These are phyloP conservation scores for Aspiorhynchus laticeps DNA, from an alignment of 2,113 vertebrate genomes.

Conservation along the genomic window DNA sequence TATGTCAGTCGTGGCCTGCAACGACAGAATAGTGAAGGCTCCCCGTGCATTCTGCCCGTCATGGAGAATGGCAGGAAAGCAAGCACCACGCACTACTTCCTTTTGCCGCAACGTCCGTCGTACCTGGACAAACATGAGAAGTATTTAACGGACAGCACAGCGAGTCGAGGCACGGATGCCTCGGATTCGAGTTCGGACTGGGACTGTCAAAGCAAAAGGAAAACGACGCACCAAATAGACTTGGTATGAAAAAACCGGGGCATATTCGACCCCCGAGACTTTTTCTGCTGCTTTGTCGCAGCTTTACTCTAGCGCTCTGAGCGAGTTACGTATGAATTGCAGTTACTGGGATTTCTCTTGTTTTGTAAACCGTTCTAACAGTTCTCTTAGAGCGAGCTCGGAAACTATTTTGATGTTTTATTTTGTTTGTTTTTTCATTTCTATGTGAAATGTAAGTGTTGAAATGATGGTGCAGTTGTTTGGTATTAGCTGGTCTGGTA, in stretches of 20 bases:
- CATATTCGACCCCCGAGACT: constrained; percentile 36
- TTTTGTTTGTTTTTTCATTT: constrained; percentile 67
- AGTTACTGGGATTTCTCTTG: constrained; percentile 72
- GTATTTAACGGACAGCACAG: constrained; percentile 72
- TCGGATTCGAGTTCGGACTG: constrained; percentile 68
- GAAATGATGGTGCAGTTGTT: constrained; percentile 67
- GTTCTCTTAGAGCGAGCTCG: background rate
- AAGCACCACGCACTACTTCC: constrained; percentile 94
- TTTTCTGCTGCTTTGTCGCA: constrained; percentile 67
- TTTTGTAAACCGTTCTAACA: constrained; percentile 46
- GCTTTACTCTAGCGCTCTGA: constrained; percentile 66
- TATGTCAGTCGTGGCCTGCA: constrained; percentile 91
- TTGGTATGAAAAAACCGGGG: constrained; percentile 61
- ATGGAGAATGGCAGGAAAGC: constrained; percentile 90
- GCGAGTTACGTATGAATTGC: constrained; percentile 68
- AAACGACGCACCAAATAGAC: constrained; percentile 60
- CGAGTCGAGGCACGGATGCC: constrained; percentile 45
- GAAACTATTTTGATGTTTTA: constrained; percentile 43
- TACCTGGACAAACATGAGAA: constrained; percentile 84
- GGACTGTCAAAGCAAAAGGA: constrained; percentile 63
- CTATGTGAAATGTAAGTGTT: constrained; percentile 59
- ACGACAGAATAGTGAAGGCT: constrained; percentile 91
- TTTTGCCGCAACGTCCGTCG: constrained; percentile 84
- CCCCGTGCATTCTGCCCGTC: constrained; percentile 93
- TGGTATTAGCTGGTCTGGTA: constrained; percentile 75